Conservation (phyloP, 2,797 vertebrate genomes). For the Macropus fuliginosus region DNA sequence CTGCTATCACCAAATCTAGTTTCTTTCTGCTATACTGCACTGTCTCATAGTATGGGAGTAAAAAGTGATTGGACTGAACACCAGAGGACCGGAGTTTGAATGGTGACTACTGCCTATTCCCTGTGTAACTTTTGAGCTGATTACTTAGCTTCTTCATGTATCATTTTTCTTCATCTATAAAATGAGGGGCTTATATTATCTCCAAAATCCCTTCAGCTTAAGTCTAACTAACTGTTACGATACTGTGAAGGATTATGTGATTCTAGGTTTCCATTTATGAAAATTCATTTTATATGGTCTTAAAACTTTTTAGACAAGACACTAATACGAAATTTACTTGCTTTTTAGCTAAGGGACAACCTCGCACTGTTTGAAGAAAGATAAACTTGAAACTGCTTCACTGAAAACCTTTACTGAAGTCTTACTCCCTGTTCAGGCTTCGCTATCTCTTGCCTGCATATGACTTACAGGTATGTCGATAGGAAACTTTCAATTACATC, state of each 20-base stretch:
- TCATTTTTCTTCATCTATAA: not conserved
- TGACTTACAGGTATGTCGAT: slow-evolving; percentile 59
- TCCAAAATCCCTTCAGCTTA: not conserved
- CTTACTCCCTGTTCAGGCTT: slow-evolving; percentile 27
- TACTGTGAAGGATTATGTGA: not conserved
- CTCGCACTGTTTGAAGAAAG: slow-evolving; percentile 16
- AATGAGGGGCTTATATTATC: not conserved
- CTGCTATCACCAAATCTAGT: not conserved
- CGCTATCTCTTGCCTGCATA: slow-evolving; percentile 45
- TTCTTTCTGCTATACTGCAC: not conserved
- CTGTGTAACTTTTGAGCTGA: not conserved
- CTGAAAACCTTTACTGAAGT: slow-evolving; percentile 48
- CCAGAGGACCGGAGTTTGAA: not conserved
- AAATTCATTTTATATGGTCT: not conserved
- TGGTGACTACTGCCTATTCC: not conserved
- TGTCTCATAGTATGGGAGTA: not conserved
- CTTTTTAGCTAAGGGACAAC: slow-evolving; percentile 49
- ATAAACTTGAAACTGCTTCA: not conserved
- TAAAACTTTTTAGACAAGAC: not conserved
- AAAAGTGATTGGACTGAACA: not conserved
- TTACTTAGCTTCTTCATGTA: not conserved
- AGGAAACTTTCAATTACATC: not conserved
- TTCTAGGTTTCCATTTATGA: not conserved
- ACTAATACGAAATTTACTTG: not conserved
- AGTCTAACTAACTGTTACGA: not conserved